Evolutionary conservation across 2,113 vertebrate species (phyloP).

Genomic region (Drymodes brunneopygia): DNA sequence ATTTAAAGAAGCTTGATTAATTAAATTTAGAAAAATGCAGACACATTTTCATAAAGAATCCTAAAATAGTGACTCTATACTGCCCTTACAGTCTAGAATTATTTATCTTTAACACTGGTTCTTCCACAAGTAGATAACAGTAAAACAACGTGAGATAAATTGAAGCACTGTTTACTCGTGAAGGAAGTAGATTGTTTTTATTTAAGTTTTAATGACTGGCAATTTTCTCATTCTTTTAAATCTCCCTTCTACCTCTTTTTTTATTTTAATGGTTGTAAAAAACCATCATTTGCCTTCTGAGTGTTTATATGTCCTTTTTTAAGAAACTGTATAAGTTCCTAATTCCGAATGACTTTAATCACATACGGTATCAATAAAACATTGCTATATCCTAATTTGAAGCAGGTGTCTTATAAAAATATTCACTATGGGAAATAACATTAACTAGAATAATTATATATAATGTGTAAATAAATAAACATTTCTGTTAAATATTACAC

Average conservation of each 20-base stretch:
- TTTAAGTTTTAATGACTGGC: not conserved
- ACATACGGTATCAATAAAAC: not conserved
- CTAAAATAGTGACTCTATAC: not conserved
- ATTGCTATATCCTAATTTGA: not conserved
- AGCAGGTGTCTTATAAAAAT: not conserved
- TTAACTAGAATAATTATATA: not conserved
- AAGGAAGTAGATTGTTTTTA: not conserved
- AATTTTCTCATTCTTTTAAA: not conserved
- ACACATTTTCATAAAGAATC: not conserved
- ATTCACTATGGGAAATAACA: not conserved
- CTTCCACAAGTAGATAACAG: not conserved
- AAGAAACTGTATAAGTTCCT: not conserved
- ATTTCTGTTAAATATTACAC: not conserved
- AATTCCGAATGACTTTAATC: not conserved
- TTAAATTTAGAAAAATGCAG: not conserved
- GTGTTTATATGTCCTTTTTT: not conserved
- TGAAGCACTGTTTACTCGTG: rapidly evolving
- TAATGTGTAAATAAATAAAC: not conserved
- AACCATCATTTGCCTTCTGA: not conserved
- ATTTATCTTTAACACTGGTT: not conserved
- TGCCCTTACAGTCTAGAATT: not conserved
- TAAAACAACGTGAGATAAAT: not conserved
- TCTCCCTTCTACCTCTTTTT: not conserved
- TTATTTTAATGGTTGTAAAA: not conserved
- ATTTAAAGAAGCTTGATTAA: not conserved